Evolutionary conservation across 2,888 invertebrate genomes (phyloP), one percentile per base, ranked within the genome.

Genomic region (Lithophane semibrunnea): DNA sequence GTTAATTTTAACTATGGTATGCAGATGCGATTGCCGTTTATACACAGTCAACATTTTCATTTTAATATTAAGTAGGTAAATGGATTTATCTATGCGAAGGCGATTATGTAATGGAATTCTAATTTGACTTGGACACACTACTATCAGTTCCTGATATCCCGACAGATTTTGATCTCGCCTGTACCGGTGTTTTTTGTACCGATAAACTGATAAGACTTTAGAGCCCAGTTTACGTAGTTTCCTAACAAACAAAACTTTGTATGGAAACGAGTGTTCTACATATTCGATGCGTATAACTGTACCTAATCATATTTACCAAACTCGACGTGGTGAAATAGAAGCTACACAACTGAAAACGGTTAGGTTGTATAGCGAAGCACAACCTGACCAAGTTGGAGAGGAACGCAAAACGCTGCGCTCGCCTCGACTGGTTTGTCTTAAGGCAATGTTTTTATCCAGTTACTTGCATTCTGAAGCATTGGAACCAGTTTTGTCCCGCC

Each of bases 381-480:
- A 87, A 90, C 76, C 85, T 87, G 83, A 75, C 90, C 87, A 91
- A 92, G 88, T 92, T 89, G 84, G 86, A 88, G 82, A 89, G 91
- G 88, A 88, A 88, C 86, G 86, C 88, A 91, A 87, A 89, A 86
- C 85, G 88, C 88, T 86, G 66, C 89, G 91, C 88, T 90, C 88
- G 89, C 83, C 65, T 73, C 92, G 94, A 95, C 96, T 95, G 96
- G 96, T 96, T 95, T 94, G 93, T 94, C 94, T 95, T 93, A 92
- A 92, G 92, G 91, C 92, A 92, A 93, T 95, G 95, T 96, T 96
- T 96, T 96, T 95, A 94, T 96, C 95, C 96, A 95, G 94, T 95
- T 94, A 95, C 96, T 95, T 95, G 94, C 95, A 96, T 96, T 96
- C 96, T 96, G 95, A 95, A 92, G 95, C 94, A 93, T 92, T 93